Percentiles rank a stretch among this genome's conserved stretches.
phyloP scores from a whole-genome alignment of 2,113 vertebrate genomes.

The Rhizomys pruinosus region DNA sequence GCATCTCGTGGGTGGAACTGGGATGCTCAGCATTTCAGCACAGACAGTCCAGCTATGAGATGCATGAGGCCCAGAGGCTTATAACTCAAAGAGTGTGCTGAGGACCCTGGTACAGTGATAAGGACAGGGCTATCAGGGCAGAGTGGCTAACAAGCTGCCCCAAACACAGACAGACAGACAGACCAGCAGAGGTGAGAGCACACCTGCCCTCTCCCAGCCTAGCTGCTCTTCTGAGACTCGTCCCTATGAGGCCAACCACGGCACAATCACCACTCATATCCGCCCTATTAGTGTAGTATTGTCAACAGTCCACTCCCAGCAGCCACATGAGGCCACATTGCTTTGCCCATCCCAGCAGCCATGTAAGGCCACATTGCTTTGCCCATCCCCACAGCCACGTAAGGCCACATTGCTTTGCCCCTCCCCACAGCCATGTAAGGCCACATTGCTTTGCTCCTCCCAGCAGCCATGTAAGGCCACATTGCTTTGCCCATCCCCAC shows the following conservation, averaged over 20 bases:
- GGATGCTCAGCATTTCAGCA: accelerated
- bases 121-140: no score
- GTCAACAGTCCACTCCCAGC: neutral
- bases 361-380: no score
- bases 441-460: neutral
- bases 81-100: neutral
- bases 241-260: neutral
- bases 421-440: neutral
- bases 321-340: neutral
- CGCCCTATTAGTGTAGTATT: neutral
- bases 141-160: accelerated
- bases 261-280: accelerated
- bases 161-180: neutral
- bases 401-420: neutral
- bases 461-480: neutral
- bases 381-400: neutral
- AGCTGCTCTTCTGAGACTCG: neutral
- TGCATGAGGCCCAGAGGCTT: no score
- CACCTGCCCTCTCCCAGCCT: neutral
- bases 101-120: neutral
- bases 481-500: neutral
- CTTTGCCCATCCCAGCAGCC: accelerated
- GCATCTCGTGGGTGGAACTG: neutral
- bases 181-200: neutral
- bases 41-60: neutral